Conservation (phyloP, 2,113 vertebrate species). For the Callospermophilus lateralis region DNA sequence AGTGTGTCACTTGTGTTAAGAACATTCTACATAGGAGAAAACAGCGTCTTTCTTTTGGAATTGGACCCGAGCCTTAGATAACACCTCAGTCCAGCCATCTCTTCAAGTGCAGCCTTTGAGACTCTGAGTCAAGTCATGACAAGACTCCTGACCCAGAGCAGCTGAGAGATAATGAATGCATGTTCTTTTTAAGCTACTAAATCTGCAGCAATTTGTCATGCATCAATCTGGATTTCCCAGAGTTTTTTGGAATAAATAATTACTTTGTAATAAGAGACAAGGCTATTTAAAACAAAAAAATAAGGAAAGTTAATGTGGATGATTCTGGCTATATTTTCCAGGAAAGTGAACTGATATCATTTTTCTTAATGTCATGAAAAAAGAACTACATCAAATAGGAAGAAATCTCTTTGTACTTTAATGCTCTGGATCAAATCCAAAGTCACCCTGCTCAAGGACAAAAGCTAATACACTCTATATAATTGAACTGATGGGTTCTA, state of each 20-base stretch:
- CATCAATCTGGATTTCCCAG: background rate
- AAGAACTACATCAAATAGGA: slow-evolving; percentile 26
- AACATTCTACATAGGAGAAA: background rate
- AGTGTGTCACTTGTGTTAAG: background rate
- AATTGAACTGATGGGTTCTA: slow-evolving; percentile 18
- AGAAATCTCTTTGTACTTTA: slow-evolving; percentile 42
- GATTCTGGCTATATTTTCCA: slow-evolving; percentile 27
- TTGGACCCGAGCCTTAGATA: background rate
- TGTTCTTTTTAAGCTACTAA: background rate
- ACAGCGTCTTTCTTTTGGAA: background rate
- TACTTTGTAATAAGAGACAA: slow-evolving; percentile 36
- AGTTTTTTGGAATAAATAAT: slow-evolving; percentile 27
- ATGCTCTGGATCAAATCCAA: slow-evolving; percentile 34
- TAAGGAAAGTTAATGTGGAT: background rate
- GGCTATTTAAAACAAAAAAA: background rate
- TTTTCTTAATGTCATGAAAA: slow-evolving; percentile 28
- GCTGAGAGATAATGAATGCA: background rate
- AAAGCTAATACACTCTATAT: slow-evolving; percentile 13
- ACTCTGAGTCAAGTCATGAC: background rate
- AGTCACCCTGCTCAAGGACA: slow-evolving; percentile 35
- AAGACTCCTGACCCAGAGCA: background rate
- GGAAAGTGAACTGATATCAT: background rate
- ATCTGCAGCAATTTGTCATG: background rate
- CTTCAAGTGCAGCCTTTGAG: background rate
- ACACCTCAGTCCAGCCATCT: background rate